These are phyloP conservation scores for Rostratula benghalensis DNA, from an alignment of 2,113 vertebrate species.

Conservation along the genomic window DNA sequence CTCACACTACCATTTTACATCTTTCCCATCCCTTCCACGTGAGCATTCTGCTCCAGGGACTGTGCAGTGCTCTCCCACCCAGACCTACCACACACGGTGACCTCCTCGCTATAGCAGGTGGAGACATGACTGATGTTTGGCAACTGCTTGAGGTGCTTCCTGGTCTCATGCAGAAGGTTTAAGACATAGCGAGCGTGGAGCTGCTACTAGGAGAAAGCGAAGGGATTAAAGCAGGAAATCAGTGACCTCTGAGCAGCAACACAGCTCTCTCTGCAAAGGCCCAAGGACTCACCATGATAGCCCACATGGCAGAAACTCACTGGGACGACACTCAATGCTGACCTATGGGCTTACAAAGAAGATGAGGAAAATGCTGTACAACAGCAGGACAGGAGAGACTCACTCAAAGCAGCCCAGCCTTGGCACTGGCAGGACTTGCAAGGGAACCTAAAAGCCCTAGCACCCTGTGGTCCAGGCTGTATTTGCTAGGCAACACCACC, in stretches of 20 bases:
- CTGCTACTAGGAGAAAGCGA: slow-evolving; percentile 86
- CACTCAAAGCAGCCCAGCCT: background rate
- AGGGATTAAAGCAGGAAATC: slow-evolving; percentile 33
- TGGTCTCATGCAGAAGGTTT: slow-evolving; percentile 88
- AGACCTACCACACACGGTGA: slow-evolving; percentile 89
- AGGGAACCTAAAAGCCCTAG: background rate
- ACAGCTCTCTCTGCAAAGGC: background rate
- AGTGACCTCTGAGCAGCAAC: background rate
- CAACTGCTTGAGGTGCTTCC: slow-evolving; percentile 83
- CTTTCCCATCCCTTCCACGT: background rate
- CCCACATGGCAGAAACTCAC: background rate
- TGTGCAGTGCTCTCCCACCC: background rate
- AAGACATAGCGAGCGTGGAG: slow-evolving; percentile 92
- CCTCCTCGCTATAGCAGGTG: slow-evolving; percentile 84
- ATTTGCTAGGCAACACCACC: background rate
- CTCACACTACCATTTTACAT: rapidly evolving
- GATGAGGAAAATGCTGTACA: background rate
- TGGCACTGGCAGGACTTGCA: background rate
- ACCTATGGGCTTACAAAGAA: background rate
- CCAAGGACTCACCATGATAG: background rate
- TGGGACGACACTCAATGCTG: background rate
- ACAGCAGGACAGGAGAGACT: background rate
- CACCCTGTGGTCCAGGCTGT: too few species aligned
- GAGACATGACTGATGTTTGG: slow-evolving; percentile 89
- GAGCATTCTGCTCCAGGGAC: background rate